These are phyloP conservation scores for Xanthorhoe designata DNA, from an alignment of 2,888 invertebrate genomes.

Conservation along the genomic window DNA sequence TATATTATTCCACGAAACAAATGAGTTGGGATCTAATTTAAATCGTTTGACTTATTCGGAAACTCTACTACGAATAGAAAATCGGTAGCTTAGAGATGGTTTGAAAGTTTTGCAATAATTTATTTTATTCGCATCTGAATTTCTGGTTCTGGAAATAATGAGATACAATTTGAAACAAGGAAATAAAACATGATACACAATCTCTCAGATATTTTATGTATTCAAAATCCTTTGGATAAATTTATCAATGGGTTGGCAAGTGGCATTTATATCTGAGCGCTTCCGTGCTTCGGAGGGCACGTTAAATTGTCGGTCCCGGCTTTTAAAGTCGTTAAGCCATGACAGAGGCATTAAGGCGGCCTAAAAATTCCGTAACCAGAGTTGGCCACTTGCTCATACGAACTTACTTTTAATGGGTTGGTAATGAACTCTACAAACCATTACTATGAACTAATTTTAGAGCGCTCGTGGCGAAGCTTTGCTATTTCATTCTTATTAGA, in stretches of 20 bases:
- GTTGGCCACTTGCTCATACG: no score
- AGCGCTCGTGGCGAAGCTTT: no score
- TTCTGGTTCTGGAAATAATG: background rate
- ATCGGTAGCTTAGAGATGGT: conserved; percentile 6
- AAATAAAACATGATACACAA: background rate
- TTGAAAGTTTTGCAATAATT: conserved; percentile 19
- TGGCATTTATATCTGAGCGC: no score
- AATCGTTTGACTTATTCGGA: conserved; percentile 14
- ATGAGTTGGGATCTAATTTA: conserved; percentile 14
- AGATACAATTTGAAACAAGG: background rate
- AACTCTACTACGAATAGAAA: conserved; percentile 12
- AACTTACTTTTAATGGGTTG: no score
- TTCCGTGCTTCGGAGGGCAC: no score
- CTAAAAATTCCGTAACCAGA: no score
- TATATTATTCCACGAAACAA: conserved; percentile 20
- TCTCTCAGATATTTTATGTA: background rate
- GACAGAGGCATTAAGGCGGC: no score
- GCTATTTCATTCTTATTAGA: no score
- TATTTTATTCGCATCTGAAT: conserved; percentile 7
- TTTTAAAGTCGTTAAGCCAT: no score
- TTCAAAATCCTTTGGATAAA: background rate
- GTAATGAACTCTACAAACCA: no score
- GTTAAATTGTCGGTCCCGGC: no score
- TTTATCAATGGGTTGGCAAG: background rate
- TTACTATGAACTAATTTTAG: no score